Conservation (phyloP, 1,140 invertebrate species). For the Pogonomyrmex barbatus region DNA sequence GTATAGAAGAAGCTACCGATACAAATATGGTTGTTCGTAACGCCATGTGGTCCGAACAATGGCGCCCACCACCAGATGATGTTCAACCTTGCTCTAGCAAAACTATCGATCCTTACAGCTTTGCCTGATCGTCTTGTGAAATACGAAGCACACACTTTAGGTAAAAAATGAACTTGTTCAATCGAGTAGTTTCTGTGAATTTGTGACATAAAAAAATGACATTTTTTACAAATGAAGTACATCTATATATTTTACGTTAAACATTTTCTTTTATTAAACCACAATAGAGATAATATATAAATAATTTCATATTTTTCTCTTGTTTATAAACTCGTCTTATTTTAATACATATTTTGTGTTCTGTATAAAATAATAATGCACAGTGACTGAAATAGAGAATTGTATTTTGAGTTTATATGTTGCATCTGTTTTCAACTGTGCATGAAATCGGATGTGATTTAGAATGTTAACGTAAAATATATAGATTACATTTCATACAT, state of each 20-base stretch:
- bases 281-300: constrained; percentile 16
- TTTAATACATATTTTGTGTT: constrained; percentile 48
- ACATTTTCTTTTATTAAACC: constrained; percentile 18
- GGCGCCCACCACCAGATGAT: constrained; percentile 85
- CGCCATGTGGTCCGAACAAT: constrained; percentile 81
- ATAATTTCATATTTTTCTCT: constrained; percentile 27
- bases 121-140: constrained; percentile 79
- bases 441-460: constrained; percentile 52
- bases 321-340: constrained; percentile 48
- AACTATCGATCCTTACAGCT: constrained; percentile 85
- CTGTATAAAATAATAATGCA: constrained; percentile 56
- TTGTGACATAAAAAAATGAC: constrained; percentile 8
- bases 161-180: constrained; percentile 58
- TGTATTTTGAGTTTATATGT: constrained; percentile 54
- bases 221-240: constrained; percentile 44
- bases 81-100: constrained; percentile 88
- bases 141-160: constrained; percentile 42
- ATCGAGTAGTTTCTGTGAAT: constrained; percentile 65
- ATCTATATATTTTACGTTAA: constrained; percentile 50
- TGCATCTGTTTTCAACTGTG: constrained; percentile 50
- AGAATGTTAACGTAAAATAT: constrained; percentile 41
- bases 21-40: constrained; percentile 77
- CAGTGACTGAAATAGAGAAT: constrained; percentile 38
- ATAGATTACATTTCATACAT: constrained; percentile 33
- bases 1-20: constrained; percentile 71